Evolutionary conservation across 2,888 invertebrate genomes (phyloP).

Genomic region (Melieria picta): DNA sequence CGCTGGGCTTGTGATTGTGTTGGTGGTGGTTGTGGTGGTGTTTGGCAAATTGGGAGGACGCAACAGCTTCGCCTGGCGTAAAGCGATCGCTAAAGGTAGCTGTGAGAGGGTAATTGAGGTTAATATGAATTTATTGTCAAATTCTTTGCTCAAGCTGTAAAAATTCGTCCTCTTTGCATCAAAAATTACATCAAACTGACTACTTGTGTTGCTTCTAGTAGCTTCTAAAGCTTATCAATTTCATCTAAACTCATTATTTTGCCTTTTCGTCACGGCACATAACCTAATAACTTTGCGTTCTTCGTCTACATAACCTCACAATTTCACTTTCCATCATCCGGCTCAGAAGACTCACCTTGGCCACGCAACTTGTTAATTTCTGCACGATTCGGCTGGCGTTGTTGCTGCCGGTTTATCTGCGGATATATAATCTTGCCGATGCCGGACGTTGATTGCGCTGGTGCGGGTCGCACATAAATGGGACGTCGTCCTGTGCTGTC

Average conservation of each 20-base stretch:
- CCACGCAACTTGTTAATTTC: constrained; percentile 53
- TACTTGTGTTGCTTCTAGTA: too few relatives aligned
- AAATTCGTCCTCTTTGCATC: too few relatives aligned
- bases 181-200: too few relatives aligned
- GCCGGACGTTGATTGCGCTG: constrained; percentile 34
- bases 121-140: too few relatives aligned
- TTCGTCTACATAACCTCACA: not conserved
- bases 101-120: constrained; percentile 32
- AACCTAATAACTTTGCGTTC: not conserved
- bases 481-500: constrained; percentile 32
- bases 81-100: constrained; percentile 60
- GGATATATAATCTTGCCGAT: constrained; percentile 45
- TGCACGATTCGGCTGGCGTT: constrained; percentile 47
- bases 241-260: too few relatives aligned
- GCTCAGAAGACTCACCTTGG: constrained; percentile 41
- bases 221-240: too few relatives aligned
- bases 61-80: constrained; percentile 62
- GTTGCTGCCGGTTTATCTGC: constrained; percentile 37
- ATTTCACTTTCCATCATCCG: not conserved
- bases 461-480: constrained; percentile 21
- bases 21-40: constrained; percentile 47
- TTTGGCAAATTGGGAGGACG: constrained; percentile 50
- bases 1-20: constrained; percentile 40
- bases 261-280: too few relatives aligned
- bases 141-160: too few relatives aligned